These are phyloP conservation scores for Tethea ocularis DNA, from an alignment of 2,888 invertebrate genomes.

Conservation along the genomic window DNA sequence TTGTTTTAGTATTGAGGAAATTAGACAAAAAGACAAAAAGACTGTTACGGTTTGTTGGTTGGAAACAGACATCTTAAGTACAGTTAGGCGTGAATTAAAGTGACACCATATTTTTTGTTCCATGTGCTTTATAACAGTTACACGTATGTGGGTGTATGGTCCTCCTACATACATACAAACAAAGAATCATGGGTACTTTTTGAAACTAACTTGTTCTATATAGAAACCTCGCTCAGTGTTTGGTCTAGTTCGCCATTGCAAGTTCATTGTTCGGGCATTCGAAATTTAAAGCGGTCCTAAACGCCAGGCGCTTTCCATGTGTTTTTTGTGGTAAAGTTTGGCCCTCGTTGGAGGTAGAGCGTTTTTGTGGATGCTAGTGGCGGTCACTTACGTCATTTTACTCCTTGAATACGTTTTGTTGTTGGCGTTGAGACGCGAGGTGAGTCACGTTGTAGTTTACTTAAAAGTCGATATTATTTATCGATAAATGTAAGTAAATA, in stretches of 20 bases:
- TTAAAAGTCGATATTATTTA: conserved; percentile 63
- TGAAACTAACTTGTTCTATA: conserved; percentile 60
- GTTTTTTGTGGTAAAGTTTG: conserved; percentile 66
- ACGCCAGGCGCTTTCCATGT: conserved; percentile 59
- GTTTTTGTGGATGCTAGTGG: conserved; percentile 66
- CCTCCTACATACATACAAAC: conserved; percentile 57
- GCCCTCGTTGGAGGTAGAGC: conserved; percentile 58
- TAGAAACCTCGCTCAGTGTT: conserved; percentile 70
- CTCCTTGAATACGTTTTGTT: conserved; percentile 67
- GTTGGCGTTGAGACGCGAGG: conserved; percentile 80
- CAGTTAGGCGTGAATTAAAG: conserved; percentile 39
- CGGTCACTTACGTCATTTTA: conserved; percentile 71
- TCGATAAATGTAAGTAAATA: conserved; percentile 50
- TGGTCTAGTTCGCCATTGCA: conserved; percentile 81
- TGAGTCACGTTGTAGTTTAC: conserved; percentile 75
- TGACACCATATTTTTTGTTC: conserved; percentile 26
- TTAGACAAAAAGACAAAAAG: conserved; percentile 32
- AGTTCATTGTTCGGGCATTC: conserved; percentile 77
- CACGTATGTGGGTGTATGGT: conserved; percentile 52
- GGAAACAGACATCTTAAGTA: conserved; percentile 38
- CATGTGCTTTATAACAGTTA: conserved; percentile 30
- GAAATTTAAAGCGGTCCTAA: conserved; percentile 59
- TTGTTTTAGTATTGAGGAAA: conserved; percentile 17
- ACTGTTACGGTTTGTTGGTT: conserved; percentile 40
- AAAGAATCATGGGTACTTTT: conserved; percentile 50